phyloP scores from a whole-genome alignment of 1,140 invertebrate genomes.

The Listronotus bonariensis region DNA sequence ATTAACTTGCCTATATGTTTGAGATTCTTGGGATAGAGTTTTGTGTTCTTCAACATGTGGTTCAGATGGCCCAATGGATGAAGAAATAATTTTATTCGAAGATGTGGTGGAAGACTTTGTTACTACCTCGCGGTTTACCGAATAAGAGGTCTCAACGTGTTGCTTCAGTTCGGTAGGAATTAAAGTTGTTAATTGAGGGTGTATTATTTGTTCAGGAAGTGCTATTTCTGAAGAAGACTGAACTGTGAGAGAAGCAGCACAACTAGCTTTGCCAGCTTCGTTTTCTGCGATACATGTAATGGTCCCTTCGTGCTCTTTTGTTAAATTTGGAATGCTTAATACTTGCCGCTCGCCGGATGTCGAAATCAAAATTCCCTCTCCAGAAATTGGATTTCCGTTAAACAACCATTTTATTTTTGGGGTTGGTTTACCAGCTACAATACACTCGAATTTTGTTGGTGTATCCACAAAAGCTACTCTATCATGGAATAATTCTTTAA shows the following conservation, averaged over 20 bases:
- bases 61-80: slow-evolving; percentile 38
- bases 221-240: slow-evolving; percentile 50
- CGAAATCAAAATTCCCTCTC: slow-evolving; percentile 71
- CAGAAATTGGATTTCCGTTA: slow-evolving; percentile 70
- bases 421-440: slow-evolving; percentile 70
- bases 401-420: slow-evolving; percentile 79
- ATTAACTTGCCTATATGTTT: slow-evolving; percentile 53
- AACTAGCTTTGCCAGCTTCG: slow-evolving; percentile 70
- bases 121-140: slow-evolving; percentile 56
- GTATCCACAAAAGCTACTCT: slow-evolving; percentile 60
- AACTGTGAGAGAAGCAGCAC: slow-evolving; percentile 65
- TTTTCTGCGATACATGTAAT: slow-evolving; percentile 79
- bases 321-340: slow-evolving; percentile 65
- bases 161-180: slow-evolving; percentile 32
- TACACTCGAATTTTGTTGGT: slow-evolving; percentile 72
- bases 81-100: slow-evolving; percentile 49
- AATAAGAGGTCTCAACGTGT: slow-evolving; percentile 51
- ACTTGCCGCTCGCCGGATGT: slow-evolving; percentile 74
- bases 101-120: slow-evolving; percentile 55
- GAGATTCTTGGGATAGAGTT: slow-evolving; percentile 49
- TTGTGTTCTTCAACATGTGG: slow-evolving; percentile 55
- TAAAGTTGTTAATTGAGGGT: neutral
- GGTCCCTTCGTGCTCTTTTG: slow-evolving; percentile 66
- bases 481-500: slow-evolving; percentile 69
- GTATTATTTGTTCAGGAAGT: slow-evolving; percentile 45